Evolutionary conservation across 2,113 vertebrate species (phyloP).

Genomic region (Nothocercus nigrocapillus): DNA sequence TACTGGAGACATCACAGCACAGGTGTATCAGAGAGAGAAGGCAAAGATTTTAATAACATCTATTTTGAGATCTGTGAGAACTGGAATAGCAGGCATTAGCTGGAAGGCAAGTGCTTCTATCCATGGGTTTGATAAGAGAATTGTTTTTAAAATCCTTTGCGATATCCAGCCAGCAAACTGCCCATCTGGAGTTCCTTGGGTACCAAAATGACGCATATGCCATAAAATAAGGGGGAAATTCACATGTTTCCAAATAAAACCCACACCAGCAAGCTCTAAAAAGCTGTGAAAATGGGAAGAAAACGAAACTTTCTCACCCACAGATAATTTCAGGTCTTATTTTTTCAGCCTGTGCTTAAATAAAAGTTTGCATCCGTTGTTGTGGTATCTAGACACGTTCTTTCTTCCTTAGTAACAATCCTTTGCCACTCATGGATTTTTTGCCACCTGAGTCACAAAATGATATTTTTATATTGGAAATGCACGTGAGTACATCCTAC

Average conservation of each 20-base stretch:
- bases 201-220: background rate
- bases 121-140: background rate
- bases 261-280: background rate
- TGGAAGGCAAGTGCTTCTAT: conserved; percentile 31
- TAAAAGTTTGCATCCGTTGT: background rate
- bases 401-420: background rate
- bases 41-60: conserved; percentile 43
- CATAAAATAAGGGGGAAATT: background rate
- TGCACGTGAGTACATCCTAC: background rate
- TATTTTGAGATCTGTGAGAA: conserved; percentile 19
- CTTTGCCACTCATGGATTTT: conserved; percentile 27
- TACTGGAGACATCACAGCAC: conserved; percentile 24
- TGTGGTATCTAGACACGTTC: background rate
- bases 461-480: conserved; percentile 30
- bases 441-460: background rate
- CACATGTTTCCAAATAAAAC: background rate
- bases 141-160: background rate
- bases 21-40: background rate
- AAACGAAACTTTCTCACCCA: conserved; percentile 4
- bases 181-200: background rate
- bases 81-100: background rate
- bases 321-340: background rate
- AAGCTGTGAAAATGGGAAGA: background rate
- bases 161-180: background rate
- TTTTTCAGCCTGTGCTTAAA: background rate